Conservation (phyloP, 2,113 vertebrate species). For the Patagioenas fasciata region DNA sequence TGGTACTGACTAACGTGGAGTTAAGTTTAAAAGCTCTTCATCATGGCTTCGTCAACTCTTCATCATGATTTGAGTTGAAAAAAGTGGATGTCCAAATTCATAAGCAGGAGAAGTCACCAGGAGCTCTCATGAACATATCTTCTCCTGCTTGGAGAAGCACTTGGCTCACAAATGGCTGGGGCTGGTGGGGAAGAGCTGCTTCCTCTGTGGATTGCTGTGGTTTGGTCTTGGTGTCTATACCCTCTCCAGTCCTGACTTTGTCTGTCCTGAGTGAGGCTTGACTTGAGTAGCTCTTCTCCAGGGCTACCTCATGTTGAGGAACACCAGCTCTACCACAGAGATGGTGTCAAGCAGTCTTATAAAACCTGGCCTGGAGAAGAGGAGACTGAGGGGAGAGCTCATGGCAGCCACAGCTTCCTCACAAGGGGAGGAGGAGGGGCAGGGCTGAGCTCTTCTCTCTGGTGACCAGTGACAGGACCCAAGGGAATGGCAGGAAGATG, state of each 20-base stretch:
- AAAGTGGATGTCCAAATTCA: neutral
- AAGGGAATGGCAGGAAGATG: too few relatives aligned
- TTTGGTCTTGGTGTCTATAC: neutral
- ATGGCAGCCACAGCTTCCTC: too few relatives aligned
- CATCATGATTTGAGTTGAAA: neutral
- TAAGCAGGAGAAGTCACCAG: neutral
- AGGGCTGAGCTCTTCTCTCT: too few relatives aligned
- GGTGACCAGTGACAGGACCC: too few relatives aligned
- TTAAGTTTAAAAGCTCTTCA: neutral
- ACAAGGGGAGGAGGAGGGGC: too few relatives aligned
- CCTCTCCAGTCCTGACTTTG: neutral
- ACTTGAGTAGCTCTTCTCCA: neutral
- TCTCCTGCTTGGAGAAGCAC: neutral
- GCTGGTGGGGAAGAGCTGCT: neutral
- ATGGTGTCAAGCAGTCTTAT: rapidly evolving
- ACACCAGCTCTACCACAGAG: neutral
- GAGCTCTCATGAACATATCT: neutral
- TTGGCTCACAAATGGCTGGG: rapidly evolving
- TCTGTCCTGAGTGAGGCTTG: neutral
- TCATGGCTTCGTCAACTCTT: neutral
- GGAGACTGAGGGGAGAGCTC: too few relatives aligned
- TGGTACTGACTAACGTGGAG: rapidly evolving
- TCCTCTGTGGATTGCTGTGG: rapidly evolving
- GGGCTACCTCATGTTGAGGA: neutral
- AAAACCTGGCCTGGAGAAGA: neutral